Conservation (phyloP, 1,140 invertebrate species). For the Drosophila tani region DNA sequence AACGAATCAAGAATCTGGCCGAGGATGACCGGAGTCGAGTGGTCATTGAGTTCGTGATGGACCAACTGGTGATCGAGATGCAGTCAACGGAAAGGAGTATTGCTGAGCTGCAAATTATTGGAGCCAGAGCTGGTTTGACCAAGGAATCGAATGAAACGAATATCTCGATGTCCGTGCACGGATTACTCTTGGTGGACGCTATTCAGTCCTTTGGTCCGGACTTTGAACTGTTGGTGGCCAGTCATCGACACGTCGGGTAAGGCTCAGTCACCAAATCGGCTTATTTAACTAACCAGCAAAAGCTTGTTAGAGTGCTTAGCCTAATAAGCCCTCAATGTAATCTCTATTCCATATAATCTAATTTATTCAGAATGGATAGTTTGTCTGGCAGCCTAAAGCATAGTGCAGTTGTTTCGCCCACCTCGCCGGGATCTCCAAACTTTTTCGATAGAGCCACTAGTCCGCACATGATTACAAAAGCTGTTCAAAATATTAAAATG, state of each 20-base stretch:
- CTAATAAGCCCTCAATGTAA: neutral
- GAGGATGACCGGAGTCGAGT: slow-evolving; percentile 87
- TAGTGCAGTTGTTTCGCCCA: slow-evolving; percentile 95
- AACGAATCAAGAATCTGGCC: slow-evolving; percentile 43
- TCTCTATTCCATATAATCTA: neutral
- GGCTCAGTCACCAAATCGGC: slow-evolving; percentile 16
- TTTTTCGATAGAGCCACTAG: slow-evolving; percentile 85
- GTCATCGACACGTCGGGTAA: slow-evolving; percentile 96
- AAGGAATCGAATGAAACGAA: slow-evolving; percentile 90
- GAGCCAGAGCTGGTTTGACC: slow-evolving; percentile 91
- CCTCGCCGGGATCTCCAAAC: slow-evolving; percentile 90
- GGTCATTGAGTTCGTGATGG: slow-evolving; percentile 94
- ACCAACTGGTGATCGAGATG: slow-evolving; percentile 94
- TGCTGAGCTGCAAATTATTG: slow-evolving; percentile 95
- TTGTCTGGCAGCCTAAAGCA: slow-evolving; percentile 96
- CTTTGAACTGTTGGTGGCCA: slow-evolving; percentile 97
- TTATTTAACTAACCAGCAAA: neutral
- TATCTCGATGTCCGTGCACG: slow-evolving; percentile 94
- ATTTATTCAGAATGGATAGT: slow-evolving; percentile 92
- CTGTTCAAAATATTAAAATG: slow-evolving; percentile 73
- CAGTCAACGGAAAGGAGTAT: slow-evolving; percentile 94
- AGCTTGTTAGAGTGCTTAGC: slow-evolving; percentile 15
- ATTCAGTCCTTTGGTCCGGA: slow-evolving; percentile 97
- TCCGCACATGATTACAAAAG: slow-evolving; percentile 77
- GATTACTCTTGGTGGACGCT: slow-evolving; percentile 96